Conservation (phyloP, 2,888 invertebrate genomes). For the Rhogogaster chlorosoma region DNA sequence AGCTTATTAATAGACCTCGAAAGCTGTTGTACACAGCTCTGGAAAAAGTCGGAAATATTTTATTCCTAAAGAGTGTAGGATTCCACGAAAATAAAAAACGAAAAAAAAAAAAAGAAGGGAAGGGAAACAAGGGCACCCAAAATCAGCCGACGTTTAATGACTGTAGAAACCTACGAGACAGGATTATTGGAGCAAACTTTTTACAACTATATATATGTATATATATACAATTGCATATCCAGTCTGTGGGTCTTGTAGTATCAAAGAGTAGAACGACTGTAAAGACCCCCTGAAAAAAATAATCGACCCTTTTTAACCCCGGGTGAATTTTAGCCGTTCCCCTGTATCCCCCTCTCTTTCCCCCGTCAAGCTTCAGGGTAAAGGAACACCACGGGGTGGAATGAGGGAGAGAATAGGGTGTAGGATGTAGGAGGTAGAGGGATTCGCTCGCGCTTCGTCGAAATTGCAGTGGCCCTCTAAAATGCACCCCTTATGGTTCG, state of each 20-base stretch:
- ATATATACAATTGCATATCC: neutral
- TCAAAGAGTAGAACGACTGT: constrained; percentile 32
- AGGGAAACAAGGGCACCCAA: neutral
- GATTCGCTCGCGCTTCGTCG: constrained; percentile 41
- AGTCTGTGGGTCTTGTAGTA: constrained; percentile 3
- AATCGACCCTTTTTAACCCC: constrained; percentile 48
- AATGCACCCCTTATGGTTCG: constrained; percentile 41
- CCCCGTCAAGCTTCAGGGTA: neutral
- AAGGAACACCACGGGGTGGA: neutral
- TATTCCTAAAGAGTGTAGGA: neutral
- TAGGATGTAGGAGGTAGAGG: neutral
- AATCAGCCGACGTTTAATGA: neutral
- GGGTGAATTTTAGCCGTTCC: constrained; percentile 38
- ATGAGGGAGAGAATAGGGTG: constrained; percentile 23
- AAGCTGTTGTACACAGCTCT: constrained; percentile 2
- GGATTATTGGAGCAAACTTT: neutral
- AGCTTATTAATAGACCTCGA: constrained; percentile 36
- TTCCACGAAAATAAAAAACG: neutral
- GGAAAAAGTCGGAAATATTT: neutral
- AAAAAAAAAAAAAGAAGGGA: neutral
- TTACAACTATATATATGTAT: neutral
- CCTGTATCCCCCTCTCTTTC: neutral
- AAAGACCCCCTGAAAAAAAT: constrained; percentile 35
- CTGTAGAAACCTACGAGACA: neutral
- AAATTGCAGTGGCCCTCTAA: constrained; percentile 49